Percentiles rank a stretch among this genome's conserved stretches.
Evolutionary conservation across 2,113 vertebrate genomes (phyloP).

Genomic region (Coptodon bakossiorum): DNA sequence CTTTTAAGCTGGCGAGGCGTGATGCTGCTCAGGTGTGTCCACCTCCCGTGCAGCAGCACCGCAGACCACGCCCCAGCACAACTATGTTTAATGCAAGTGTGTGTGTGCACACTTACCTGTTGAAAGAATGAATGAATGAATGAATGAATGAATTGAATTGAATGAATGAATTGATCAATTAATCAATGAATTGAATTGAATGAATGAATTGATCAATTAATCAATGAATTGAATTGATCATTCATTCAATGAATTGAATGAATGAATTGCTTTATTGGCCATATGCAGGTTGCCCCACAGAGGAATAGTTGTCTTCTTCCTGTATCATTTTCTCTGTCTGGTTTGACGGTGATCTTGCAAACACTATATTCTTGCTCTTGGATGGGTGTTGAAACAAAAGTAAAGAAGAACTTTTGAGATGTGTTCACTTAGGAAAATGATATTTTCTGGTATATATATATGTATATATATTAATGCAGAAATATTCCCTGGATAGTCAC

Average conservation of each 20-base stretch:
- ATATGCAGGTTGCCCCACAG: too few relatives aligned
- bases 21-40: neutral
- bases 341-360: neutral
- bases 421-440: neutral
- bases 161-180: too few relatives aligned
- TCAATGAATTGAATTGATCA: too few relatives aligned
- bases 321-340: neutral
- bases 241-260: too few relatives aligned
- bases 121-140: too few relatives aligned
- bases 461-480: neutral
- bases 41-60: too few relatives aligned
- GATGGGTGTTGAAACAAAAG: neutral
- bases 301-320: neutral
- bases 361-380: neutral
- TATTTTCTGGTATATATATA: neutral
- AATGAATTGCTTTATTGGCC: too few relatives aligned
- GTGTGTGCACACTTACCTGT: neutral
- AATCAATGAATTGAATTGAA: too few relatives aligned
- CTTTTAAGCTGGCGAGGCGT: neutral
- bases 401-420: neutral
- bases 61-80: neutral
- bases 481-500: neutral
- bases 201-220: too few relatives aligned
- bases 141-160: too few relatives aligned
- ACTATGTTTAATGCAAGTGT: neutral